These are phyloP conservation scores for Hippocampus abdominalis DNA, from an alignment of 2,113 vertebrate species.

Conservation along the genomic window DNA sequence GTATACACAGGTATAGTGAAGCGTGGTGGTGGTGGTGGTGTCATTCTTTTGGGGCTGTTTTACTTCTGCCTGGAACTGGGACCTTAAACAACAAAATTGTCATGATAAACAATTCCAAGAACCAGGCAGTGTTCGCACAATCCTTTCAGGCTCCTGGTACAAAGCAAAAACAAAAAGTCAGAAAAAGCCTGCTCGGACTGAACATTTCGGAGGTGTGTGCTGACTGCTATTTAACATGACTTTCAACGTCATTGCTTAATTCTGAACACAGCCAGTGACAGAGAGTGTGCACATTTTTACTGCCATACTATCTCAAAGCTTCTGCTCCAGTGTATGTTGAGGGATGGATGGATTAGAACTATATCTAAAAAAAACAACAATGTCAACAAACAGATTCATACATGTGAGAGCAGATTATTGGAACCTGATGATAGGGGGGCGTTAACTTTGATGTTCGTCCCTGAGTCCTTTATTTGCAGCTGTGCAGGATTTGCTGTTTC, in stretches of 20 bases:
- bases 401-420: conserved; percentile 49
- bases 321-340: conserved; percentile 39
- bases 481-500: conserved; percentile 25
- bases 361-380: conserved; percentile 24
- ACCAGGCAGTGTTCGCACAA: too few species aligned
- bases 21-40: too few species aligned
- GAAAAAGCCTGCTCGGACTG: too few species aligned
- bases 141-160: too few species aligned
- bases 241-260: neutral
- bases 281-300: neutral
- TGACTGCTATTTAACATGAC: too few species aligned
- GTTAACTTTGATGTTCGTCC: conserved; percentile 14
- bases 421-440: conserved; percentile 47
- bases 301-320: neutral
- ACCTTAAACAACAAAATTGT: too few species aligned
- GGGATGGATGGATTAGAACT: conserved; percentile 21
- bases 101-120: too few species aligned
- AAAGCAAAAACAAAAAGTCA: too few species aligned
- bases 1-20: too few species aligned
- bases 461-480: conserved; percentile 41
- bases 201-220: too few species aligned
- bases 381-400: conserved; percentile 4
- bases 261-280: neutral
- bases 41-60: too few species aligned
- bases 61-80: too few species aligned